Evolutionary conservation across 2,888 invertebrate genomes (phyloP).

Genomic region (Eurois occulta): DNA sequence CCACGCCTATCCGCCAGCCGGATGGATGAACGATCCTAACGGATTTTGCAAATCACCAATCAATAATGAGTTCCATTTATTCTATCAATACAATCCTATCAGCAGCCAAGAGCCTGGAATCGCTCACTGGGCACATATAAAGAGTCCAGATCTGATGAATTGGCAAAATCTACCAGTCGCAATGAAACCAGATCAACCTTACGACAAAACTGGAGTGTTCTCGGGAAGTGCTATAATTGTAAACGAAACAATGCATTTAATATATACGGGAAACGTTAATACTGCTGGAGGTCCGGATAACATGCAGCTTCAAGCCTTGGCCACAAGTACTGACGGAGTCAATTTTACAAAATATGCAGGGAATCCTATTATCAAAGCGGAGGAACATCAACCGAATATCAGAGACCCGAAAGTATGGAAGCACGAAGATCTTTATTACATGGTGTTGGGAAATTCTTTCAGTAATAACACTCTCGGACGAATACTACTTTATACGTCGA

Average conservation of each 20-base stretch:
- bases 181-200: slow-evolving; percentile 82
- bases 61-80: slow-evolving; percentile 84
- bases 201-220: slow-evolving; percentile 84
- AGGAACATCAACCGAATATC: slow-evolving; percentile 81
- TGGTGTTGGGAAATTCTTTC: slow-evolving; percentile 85
- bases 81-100: slow-evolving; percentile 87
- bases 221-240: slow-evolving; percentile 87
- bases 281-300: slow-evolving; percentile 74
- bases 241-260: slow-evolving; percentile 78
- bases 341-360: slow-evolving; percentile 76
- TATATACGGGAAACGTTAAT: slow-evolving; percentile 84
- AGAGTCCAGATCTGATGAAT: slow-evolving; percentile 83
- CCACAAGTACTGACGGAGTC: slow-evolving; percentile 80
- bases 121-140: slow-evolving; percentile 89
- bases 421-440: slow-evolving; percentile 79
- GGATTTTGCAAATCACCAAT: slow-evolving; percentile 86
- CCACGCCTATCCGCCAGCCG: slow-evolving; percentile 78
- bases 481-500: slow-evolving; percentile 80
- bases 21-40: slow-evolving; percentile 91
- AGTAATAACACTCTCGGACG: slow-evolving; percentile 77
- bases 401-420: slow-evolving; percentile 89
- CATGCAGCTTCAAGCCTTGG: slow-evolving; percentile 80
- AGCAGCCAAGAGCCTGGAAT: slow-evolving; percentile 77
- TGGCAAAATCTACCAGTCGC: slow-evolving; percentile 88
- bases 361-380: slow-evolving; percentile 81